phyloP scores from a whole-genome alignment of 2,797 vertebrate genomes.

The Sebastes vulpes region DNA sequence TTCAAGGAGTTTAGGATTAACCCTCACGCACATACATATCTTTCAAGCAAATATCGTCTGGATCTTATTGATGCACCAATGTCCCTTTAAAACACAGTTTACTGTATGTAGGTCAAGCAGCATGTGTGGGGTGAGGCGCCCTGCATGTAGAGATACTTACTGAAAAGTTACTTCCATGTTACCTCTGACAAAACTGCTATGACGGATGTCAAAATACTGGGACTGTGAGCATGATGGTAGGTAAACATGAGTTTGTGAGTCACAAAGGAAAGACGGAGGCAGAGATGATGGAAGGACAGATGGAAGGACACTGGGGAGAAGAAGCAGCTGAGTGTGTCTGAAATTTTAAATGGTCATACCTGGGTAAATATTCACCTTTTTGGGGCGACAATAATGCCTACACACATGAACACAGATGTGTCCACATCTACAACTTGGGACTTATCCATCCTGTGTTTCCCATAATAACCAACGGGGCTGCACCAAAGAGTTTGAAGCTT shows the following conservation, averaged over 20 bases:
- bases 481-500: not conserved
- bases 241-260: slow-evolving; percentile 35
- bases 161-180: slow-evolving; percentile 41
- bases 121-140: not conserved
- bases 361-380: slow-evolving; percentile 31
- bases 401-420: not conserved
- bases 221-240: slow-evolving; percentile 22
- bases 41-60: not conserved
- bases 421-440: not conserved
- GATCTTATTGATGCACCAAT: not conserved
- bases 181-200: slow-evolving; percentile 36
- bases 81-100: not conserved
- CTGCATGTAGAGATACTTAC: slow-evolving; percentile 6
- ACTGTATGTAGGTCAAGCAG: slow-evolving; percentile 53
- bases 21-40: not conserved
- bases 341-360: slow-evolving; percentile 40
- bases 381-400: not conserved
- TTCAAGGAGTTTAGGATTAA: not conserved
- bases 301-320: slow-evolving; percentile 36
- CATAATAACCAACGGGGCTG: not conserved
- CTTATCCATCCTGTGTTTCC: not conserved
- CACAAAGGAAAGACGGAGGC: slow-evolving; percentile 11
- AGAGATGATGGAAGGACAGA: slow-evolving; percentile 39
- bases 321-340: slow-evolving; percentile 14
- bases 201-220: slow-evolving; percentile 55